These are phyloP conservation scores for Pterocles orientalis DNA, from an alignment of 2,113 vertebrate genomes.

Conservation along the genomic window DNA sequence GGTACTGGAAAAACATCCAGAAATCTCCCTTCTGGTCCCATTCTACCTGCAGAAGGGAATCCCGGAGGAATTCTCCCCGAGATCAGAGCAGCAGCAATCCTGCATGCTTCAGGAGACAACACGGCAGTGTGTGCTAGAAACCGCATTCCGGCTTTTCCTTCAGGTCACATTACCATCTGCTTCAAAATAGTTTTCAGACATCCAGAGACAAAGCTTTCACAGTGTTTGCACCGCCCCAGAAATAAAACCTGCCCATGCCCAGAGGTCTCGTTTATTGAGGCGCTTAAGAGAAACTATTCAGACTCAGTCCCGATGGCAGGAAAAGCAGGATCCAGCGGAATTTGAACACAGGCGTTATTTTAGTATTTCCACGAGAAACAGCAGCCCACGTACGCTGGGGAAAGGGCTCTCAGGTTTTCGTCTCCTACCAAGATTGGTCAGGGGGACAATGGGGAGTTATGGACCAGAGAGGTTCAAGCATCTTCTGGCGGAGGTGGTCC, in stretches of 20 bases:
- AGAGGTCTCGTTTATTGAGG: background rate
- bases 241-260: background rate
- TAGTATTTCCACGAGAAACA: background rate
- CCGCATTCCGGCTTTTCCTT: background rate
- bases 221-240: background rate
- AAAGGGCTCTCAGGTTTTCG: background rate
- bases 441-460: background rate
- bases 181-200: background rate
- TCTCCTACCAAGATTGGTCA: rapidly evolving
- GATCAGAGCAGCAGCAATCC: background rate
- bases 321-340: background rate
- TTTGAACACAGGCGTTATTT: rapidly evolving
- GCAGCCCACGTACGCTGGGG: background rate
- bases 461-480: background rate
- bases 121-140: background rate
- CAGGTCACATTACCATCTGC: background rate
- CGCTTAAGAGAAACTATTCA: background rate
- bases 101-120: background rate
- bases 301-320: background rate
- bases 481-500: background rate
- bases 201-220: background rate
- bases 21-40: background rate
- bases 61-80: rapidly evolving
- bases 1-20: background rate
- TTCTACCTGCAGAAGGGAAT: background rate